Evolutionary conservation across 2,797 vertebrate species (phyloP), one percentile per base, ranked within the genome.

Genomic region (Hephaestus fuliginosus): DNA sequence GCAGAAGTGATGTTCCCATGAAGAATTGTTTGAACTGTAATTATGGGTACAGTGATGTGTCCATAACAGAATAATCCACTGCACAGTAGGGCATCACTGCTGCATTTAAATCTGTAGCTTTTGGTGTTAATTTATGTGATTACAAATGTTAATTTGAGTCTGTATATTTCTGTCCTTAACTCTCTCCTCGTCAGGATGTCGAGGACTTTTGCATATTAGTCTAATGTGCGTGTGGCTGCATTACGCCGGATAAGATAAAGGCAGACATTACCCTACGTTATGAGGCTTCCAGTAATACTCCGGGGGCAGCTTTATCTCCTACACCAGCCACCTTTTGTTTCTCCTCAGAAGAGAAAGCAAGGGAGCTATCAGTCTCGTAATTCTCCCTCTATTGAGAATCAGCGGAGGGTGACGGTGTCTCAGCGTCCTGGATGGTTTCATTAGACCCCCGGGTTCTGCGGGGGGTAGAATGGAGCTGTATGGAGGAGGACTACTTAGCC

Each of bases 281-380:
- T 71, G 51, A 90, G 68, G 73, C 85, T 86, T 51, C 22, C 28
- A 61, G 72, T 33, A 69, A 55, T 72, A 55, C 70, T 72, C 80
- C 2, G 36, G 65, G 76, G 85, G 62, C 48, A 68, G 15, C 62
- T 91, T 92, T 90, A 92, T 92, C 89, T 86, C 61, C 77, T 85
- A 90, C 85, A 87, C 71, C 80, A 85, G 77, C 57, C 57, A 84
- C 77, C 85, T 92, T 90, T 88, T 88, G 85, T 89, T 89, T 92
- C 79, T 84, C 63, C 73, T 72, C n/a, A 30, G 44, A 81, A 74
- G 66, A 73, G 80, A 74, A 87, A 78, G 79, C 56, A 72, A 62
- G 36, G 46, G 56, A 83, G 72, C 91, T 80, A 92, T 90, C 77
- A 39, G 73, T 81, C 81, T 85, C 76, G 74, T 89, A 91, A 86